Evolutionary conservation across 2,888 invertebrate genomes (phyloP).

Genomic region (Anarsia innoxiella): DNA sequence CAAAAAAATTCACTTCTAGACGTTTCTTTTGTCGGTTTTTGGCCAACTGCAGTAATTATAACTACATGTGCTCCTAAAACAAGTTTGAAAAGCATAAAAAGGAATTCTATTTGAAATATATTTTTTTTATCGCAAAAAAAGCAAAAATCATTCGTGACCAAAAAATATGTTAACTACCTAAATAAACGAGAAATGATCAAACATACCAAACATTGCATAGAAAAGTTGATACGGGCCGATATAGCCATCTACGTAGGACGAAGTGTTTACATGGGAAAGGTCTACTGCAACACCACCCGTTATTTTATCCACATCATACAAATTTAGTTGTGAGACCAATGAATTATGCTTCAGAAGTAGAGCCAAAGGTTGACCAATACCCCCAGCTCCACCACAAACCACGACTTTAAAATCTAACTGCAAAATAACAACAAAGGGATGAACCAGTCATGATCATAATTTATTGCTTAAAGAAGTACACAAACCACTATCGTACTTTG

Average conservation of each 20-base stretch:
- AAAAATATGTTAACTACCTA: background rate
- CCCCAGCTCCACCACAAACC: background rate
- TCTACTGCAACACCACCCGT: background rate
- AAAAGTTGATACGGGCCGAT: background rate
- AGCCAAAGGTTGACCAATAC: background rate
- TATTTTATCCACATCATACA: background rate
- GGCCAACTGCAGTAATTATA: slow-evolving; percentile 94
- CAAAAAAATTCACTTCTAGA: background rate
- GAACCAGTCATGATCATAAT: too few relatives aligned
- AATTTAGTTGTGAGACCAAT: background rate
- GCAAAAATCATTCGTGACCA: too few relatives aligned
- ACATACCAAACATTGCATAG: background rate
- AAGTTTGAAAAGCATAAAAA: too few relatives aligned
- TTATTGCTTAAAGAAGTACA: too few relatives aligned
- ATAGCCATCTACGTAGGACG: background rate
- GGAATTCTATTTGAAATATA: too few relatives aligned
- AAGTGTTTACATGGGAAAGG: background rate
- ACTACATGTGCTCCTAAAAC: slow-evolving; percentile 78
- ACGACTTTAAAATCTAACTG: background rate
- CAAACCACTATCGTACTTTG: too few relatives aligned
- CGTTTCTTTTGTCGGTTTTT: background rate
- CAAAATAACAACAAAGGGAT: background rate
- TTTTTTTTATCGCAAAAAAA: too few relatives aligned
- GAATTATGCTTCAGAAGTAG: background rate
- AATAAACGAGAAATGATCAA: background rate